These are phyloP conservation scores for Embiotoca jacksoni DNA, from an alignment of 2,113 vertebrate species.

Conservation along the genomic window DNA sequence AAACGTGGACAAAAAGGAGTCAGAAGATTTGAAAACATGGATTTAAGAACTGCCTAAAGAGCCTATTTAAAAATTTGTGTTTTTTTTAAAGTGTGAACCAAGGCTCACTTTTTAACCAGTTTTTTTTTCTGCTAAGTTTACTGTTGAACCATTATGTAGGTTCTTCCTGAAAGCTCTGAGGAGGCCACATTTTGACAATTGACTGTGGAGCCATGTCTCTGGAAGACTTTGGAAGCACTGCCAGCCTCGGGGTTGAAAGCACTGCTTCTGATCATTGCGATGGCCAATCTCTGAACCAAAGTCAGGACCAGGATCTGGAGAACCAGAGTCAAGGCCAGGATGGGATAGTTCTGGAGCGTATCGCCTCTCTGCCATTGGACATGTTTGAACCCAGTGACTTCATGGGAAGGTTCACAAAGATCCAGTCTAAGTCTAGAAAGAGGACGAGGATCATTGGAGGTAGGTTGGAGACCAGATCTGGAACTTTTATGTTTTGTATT, in stretches of 20 bases:
- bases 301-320: conserved; percentile 39
- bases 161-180: neutral
- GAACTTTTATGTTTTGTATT: too few species aligned
- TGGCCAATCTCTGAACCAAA: conserved; percentile 27
- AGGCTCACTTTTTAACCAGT: neutral
- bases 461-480: conserved; percentile 75
- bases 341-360: conserved; percentile 82
- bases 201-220: conserved; percentile 76
- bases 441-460: conserved; percentile 90
- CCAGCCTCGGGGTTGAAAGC: conserved; percentile 51
- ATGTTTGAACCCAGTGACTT: conserved; percentile 88
- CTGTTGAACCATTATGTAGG: conserved; percentile 43
- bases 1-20: conserved; percentile 43
- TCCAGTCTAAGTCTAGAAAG: conserved; percentile 89
- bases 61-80: neutral
- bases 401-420: conserved; percentile 88
- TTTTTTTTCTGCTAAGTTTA: neutral
- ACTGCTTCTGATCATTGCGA: conserved; percentile 20
- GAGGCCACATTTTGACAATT: conserved; percentile 31
- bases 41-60: conserved; percentile 22
- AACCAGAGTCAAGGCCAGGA: conserved; percentile 51
- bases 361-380: conserved; percentile 87
- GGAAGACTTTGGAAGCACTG: conserved; percentile 69
- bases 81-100: conserved; percentile 4
- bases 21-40: conserved; percentile 27